Evolutionary conservation across 2,113 vertebrate genomes (phyloP), one percentile per base, ranked within the genome.

Genomic region (Electrona antarctica): DNA sequence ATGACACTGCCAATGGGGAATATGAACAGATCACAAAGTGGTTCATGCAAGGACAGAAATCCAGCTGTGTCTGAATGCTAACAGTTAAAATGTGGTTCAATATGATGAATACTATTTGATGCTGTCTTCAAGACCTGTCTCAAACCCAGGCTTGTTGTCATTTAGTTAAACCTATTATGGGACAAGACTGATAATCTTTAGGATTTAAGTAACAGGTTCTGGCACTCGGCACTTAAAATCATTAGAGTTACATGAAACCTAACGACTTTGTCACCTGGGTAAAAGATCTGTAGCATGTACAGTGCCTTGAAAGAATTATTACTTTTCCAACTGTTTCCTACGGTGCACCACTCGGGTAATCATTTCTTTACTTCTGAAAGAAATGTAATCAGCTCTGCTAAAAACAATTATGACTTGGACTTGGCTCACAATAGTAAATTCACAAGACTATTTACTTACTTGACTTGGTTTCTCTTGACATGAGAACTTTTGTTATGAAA

Each of bases 1-100:
- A 71, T 73, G 77, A 76, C 75, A 62, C 73, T 81, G 78, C 71
- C 85, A 85, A 76, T n/a, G 72, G 75, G 65, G 83, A 54, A 7
- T 74, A 68, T 84, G 58, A 73, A 68, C 60, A 75, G 57, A 82
- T 56, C 65, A 67, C 71, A 83, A 62, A 76, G 62, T 57, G 48
- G 71, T 83, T 78, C 41, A 77, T 9, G 67, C 59, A 60, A 72
- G 70, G 73, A 73, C 52, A 68, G 51, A 73, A 74, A 76, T 65
- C 41, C 78, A 77, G 62, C 80, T 64, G 78, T 55, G 61, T 61
- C 59, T 55, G 71, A 79, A 82, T 77, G 70, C 78, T 69, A 78
- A 75, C 62, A 71, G 77, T 77, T 69, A 8, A 64, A 48, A 1
- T 59, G 55, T 0, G n/a, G 64, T 69, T 87, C 70, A 79, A 69